Evolutionary conservation across 2,797 vertebrate genomes (phyloP), one percentile per base, ranked within the genome.

Genomic region (Gallirallus australis): DNA sequence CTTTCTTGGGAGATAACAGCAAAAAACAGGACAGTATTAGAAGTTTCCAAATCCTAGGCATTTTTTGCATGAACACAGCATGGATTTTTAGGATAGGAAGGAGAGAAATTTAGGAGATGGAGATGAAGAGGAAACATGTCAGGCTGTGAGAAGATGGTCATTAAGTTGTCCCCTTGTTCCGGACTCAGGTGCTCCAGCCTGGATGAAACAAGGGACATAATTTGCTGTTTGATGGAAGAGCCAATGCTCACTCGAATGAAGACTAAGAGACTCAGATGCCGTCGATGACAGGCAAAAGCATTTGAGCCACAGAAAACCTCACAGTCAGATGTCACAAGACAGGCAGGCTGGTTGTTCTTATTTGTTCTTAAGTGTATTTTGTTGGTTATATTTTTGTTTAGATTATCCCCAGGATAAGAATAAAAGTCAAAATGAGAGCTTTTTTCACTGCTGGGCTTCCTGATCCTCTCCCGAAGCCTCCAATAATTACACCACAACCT

Each of bases 361-460:
- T 85, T 82, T 39, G 35, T 91, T 86, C 45, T 71, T 65, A 89
- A 87, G 20, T 4, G 23, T 54, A 59, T 87, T 92, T 93, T 90
- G 17, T 63, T 68, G 56, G 65, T 65, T 89, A 42, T 90, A 82
- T 85, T 93, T 89, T 90, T 94, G 60, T 65, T 82, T 71, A 77
- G 52, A 85, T 82, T 96, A 94, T 79, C 71, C 40, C 45, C 71
- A 54, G 48, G 92, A 90, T 71, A 92, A 93, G 83, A 87, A 92
- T 86, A 77, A 93, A 95, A 90, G 57, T 65, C 40, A 68, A 93
- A 95, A 76, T 20, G 17, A 86, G 65, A 91, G 52, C 12, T 6
- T 82, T 72, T 83, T 88, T 87, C 86, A 45, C 84, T 68, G 37
- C n/a, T 76, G 48, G 56, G 45, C 17, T 71, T 89, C 82, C 88